Base-by-base conservation (phyloP, 2,797 vertebrate genomes). In the Lates japonicus region DNA sequence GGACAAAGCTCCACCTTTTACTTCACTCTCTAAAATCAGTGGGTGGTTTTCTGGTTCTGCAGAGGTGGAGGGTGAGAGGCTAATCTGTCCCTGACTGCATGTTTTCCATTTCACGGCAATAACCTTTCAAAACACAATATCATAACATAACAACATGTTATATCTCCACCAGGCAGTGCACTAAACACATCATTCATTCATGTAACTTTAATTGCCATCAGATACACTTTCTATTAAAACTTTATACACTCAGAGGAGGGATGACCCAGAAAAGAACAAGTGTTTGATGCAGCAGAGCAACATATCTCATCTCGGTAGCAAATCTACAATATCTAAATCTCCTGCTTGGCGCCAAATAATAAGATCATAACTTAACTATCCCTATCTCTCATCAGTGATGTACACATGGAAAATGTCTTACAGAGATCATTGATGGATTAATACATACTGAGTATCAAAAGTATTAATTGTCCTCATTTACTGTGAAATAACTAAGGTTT, bases 11-110 rank as follows among this genome's bases (percentile, higher is more conserved):
- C 16, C 51, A 57, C 22, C 37, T 48, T 61, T 48, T 12, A 16
- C 61, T 73, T 39, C 48, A 31, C n/a, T 71, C 42, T 13, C 67
- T 64, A 49, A 37, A 3, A 68, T 55, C 65, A 54, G 41, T 64
- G 59, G 74, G 74, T 57, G 74, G 59, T 65, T 49, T 25, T 68
- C 37, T 41, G 55, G 51, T 49, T 74, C 63, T 67, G 49, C 49
- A 80, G 25, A 58, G 66, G 57, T 62, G 65, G 67, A 63, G 52
- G 57, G 25, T 8, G 49, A 76, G 59, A 46, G 20, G 48, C 63
- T 63, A 11, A 76, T 74, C 48, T 59, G 12, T 54, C 55, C 33
- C 44, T 39, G 20, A 57, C 31, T 31, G 33, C 48, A 54, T 7
- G 44, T 22, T 76, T 68, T 71, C 17, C 6, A 13, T 44, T 16